These are phyloP conservation scores for Tauraco hartlaubi DNA, from an alignment of 2,797 vertebrate genomes.

Conservation along the genomic window DNA sequence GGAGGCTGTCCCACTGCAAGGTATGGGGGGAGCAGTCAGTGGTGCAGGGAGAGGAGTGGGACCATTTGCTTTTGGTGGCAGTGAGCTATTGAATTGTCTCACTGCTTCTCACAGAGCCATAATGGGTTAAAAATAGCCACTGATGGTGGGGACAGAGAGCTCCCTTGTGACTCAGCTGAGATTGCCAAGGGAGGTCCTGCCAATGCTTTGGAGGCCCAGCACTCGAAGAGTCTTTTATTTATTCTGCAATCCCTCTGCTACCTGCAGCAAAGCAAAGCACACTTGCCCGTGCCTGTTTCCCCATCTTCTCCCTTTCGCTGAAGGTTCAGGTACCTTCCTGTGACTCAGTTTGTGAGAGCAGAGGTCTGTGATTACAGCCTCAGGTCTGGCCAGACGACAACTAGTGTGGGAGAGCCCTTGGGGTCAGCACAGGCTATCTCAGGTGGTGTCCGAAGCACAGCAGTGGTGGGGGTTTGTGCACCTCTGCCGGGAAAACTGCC, in stretches of 20 bases:
- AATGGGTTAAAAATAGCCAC: neutral
- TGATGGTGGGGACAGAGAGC: neutral
- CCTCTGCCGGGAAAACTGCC: neutral
- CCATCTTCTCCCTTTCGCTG: neutral
- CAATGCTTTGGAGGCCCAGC: accelerated
- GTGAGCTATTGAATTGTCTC: neutral
- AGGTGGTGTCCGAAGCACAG: neutral
- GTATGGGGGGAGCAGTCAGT: neutral
- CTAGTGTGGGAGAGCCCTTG: neutral
- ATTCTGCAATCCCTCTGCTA: neutral
- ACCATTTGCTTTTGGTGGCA: neutral
- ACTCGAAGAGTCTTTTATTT: neutral
- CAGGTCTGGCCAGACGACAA: neutral
- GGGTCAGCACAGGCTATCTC: neutral
- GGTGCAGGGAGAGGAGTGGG: neutral
- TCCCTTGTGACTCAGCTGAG: neutral
- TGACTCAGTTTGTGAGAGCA: neutral
- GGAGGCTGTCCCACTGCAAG: neutral
- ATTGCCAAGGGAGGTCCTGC: neutral
- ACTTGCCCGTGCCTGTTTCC: neutral
- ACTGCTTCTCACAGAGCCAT: neutral
- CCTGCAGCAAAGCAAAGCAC: neutral
- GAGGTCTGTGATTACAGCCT: neutral
- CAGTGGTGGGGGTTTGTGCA: accelerated
- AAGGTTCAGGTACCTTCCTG: accelerated